Evolutionary conservation across 2,113 vertebrate genomes (phyloP).

Genomic region (Asarcornis scutulata): DNA sequence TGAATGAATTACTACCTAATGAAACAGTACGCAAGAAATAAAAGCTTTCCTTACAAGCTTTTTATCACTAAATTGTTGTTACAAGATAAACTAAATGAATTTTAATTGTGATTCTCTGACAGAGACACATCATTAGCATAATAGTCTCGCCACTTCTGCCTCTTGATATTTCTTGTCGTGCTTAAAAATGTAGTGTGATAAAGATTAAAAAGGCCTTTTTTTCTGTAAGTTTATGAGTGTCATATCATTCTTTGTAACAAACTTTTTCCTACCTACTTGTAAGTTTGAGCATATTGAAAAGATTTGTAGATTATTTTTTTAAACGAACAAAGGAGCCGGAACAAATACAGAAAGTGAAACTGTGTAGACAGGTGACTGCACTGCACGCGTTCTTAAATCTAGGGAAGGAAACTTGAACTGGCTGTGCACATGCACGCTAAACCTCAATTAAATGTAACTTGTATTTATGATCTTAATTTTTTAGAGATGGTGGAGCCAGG

Average conservation of each 20-base stretch:
- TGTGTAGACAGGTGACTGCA: background rate
- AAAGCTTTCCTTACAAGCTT: conserved; percentile 26
- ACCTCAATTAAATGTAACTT: background rate
- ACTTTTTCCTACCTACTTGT: background rate
- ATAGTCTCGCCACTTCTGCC: background rate
- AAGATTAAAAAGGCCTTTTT: background rate
- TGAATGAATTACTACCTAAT: conserved; percentile 10
- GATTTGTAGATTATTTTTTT: too few relatives aligned
- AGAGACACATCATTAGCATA: background rate
- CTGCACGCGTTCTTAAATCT: background rate
- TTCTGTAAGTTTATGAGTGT: background rate
- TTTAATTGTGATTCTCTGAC: conserved; percentile 50
- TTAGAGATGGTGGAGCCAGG: conserved; percentile 96
- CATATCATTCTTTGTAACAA: background rate
- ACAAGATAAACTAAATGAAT: conserved; percentile 56
- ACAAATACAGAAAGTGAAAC: background rate
- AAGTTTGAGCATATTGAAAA: background rate
- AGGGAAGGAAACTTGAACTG: background rate
- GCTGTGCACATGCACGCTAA: background rate
- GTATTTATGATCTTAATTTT: background rate
- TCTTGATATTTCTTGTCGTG: background rate
- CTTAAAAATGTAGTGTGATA: background rate
- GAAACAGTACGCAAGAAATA: background rate
- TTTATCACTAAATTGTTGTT: conserved; percentile 40
- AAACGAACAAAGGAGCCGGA: background rate